These are phyloP conservation scores for Volucella inflata DNA, from an alignment of 2,888 invertebrate species.

Conservation along the genomic window DNA sequence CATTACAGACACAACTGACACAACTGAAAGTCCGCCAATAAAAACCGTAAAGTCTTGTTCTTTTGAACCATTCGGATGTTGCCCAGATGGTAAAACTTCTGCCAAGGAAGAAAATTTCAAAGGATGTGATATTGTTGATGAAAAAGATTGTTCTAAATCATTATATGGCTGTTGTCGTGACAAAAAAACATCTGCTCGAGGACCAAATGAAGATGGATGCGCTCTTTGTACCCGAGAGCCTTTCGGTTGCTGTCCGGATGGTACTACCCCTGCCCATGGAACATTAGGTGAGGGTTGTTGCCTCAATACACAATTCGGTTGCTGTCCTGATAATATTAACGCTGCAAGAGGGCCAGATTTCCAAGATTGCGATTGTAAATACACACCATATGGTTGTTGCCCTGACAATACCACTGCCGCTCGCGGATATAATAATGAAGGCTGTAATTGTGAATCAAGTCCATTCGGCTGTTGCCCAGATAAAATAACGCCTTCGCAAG, in stretches of 20 bases:
- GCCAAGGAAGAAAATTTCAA: constrained; percentile 86
- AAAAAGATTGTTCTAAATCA: constrained; percentile 84
- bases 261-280: constrained; percentile 93
- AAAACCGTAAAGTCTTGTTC: constrained; percentile 82
- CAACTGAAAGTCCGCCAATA: constrained; percentile 80
- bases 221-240: constrained; percentile 87
- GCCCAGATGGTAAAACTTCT: constrained; percentile 87
- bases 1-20: constrained; percentile 78
- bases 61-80: constrained; percentile 86
- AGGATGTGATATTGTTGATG: constrained; percentile 78
- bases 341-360: constrained; percentile 91
- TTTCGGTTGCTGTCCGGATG: constrained; percentile 95
- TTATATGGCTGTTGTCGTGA: constrained; percentile 92
- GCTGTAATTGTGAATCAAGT: constrained; percentile 91
- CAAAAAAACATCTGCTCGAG: constrained; percentile 87
- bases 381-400: constrained; percentile 92
- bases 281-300: constrained; percentile 93
- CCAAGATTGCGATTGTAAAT: constrained; percentile 92
- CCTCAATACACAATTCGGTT: constrained; percentile 89
- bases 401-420: constrained; percentile 92
- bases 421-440: constrained; percentile 90
- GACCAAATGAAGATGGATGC: constrained; percentile 90
- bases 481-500: constrained; percentile 89
- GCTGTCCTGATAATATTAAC: constrained; percentile 94
- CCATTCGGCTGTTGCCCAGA: constrained; percentile 94